Evolutionary conservation across 2,797 vertebrate genomes (phyloP).

Genomic region (Poecilia velifera): DNA sequence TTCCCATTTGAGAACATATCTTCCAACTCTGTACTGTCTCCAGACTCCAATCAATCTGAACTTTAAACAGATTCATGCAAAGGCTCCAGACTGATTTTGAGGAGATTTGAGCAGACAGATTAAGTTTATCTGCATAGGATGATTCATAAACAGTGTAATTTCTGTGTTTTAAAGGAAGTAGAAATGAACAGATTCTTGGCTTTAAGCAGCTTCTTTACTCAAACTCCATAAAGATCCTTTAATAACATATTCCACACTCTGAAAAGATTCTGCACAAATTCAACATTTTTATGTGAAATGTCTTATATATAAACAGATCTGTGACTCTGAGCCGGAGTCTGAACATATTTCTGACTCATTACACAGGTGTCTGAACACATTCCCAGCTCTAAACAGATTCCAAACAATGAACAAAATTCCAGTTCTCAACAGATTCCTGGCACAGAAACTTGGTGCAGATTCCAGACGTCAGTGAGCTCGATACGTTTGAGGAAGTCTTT

Average conservation of each 20-base stretch:
- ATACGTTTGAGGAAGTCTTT: neutral
- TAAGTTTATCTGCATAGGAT: neutral
- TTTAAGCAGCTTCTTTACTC: neutral
- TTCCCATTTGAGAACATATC: neutral
- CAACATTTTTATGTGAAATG: neutral
- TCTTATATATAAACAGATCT: neutral
- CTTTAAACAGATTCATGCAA: neutral
- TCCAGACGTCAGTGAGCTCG: neutral
- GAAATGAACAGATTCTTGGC: neutral
- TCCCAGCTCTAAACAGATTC: neutral
- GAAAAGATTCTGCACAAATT: neutral
- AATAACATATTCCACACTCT: neutral
- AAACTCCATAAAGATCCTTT: neutral
- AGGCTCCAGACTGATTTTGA: neutral
- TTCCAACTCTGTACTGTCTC: neutral
- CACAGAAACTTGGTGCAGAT: neutral
- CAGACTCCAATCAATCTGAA: neutral
- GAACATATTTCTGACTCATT: neutral
- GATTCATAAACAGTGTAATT: neutral
- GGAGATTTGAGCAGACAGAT: neutral
- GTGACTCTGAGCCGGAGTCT: neutral
- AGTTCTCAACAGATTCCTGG: neutral
- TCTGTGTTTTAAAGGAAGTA: neutral
- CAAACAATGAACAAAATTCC: neutral
- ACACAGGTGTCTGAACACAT: neutral